These are phyloP conservation scores for Helogale parvula DNA, from an alignment of 2,113 vertebrate species.

Conservation along the genomic window DNA sequence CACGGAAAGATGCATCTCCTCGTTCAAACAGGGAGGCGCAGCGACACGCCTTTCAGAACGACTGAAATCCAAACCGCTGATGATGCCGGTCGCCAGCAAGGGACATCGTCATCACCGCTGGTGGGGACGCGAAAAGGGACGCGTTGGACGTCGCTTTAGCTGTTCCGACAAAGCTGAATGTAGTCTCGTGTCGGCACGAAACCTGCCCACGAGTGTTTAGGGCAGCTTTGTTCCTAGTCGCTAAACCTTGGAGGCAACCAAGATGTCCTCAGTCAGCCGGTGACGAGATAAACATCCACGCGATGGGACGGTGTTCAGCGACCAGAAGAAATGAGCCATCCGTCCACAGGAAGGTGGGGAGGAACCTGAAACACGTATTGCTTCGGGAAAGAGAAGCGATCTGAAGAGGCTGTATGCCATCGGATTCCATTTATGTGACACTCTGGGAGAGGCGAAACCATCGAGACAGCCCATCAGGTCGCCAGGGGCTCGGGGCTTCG, in stretches of 20 bases:
- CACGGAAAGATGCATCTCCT: not conserved
- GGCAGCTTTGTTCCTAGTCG: not conserved
- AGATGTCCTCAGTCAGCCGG: not conserved
- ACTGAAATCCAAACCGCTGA: not conserved
- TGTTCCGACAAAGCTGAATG: not conserved
- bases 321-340: not conserved
- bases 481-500: not conserved
- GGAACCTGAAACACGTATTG: accelerated
- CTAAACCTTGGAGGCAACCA: not conserved
- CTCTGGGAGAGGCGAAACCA: not conserved
- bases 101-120: not conserved
- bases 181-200: not conserved
- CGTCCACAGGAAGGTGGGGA: not conserved
- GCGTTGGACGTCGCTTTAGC: too few species aligned
- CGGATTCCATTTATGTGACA: not conserved
- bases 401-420: not conserved
- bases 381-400: not conserved
- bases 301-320: too few species aligned
- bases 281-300: too few species aligned
- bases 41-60: not conserved
- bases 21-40: not conserved
- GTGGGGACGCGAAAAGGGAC: not conserved
- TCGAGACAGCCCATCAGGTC: not conserved
- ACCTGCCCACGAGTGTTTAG: not conserved
- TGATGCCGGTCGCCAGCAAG: not conserved